Evolutionary conservation across 2,113 vertebrate species (phyloP), one percentile per base, ranked within the genome.

Genomic region (Nerophis ophidion): DNA sequence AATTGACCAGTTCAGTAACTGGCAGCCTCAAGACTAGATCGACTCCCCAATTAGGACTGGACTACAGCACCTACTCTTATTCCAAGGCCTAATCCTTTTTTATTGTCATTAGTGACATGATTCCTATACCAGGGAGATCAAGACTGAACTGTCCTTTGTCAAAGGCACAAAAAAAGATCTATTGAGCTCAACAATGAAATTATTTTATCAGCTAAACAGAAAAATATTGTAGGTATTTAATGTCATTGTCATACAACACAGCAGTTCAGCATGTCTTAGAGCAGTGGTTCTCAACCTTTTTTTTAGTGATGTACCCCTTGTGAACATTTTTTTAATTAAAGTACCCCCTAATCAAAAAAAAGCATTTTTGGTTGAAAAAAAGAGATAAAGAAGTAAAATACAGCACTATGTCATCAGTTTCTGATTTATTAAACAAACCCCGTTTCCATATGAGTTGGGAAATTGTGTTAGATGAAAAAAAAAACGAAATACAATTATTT

Each of bases 1-100:
- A 91, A 91, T 91, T 89, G 90, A 89, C 85, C 88, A 84, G 84
- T 88, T 90, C 88, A 87, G 76, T 86, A 85, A 88, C 86, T 88
- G 86, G 75, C 76, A 88, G 89, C 88, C 84, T 76, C 76, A 77
- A 86, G 88, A 89, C 88, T 83, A 79, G 84, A 88, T 88, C 87
- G 83, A 78, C 80, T 79, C 77, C 44, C 85, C 86, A 90, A 90
- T 90, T 90, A 90, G 81, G 76, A 86, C 77, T 75, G 60, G 70
- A 84, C 81, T 76, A 83, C 85, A 84, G 81, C 82, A 85, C 81
- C 78, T 79, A 81, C 84, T 74, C 84, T 77, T 66, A 75, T 71
- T 85, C 78, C 67, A 71, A 77, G 67, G 75, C 81, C 80, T 84
- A 83, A 88, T 75, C 74, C 84, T 89, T 80, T 84, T 80, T 84